Evolutionary conservation across 2,888 invertebrate genomes (phyloP), one percentile per base, ranked within the genome.

Genomic region (Buathra laborator): DNA sequence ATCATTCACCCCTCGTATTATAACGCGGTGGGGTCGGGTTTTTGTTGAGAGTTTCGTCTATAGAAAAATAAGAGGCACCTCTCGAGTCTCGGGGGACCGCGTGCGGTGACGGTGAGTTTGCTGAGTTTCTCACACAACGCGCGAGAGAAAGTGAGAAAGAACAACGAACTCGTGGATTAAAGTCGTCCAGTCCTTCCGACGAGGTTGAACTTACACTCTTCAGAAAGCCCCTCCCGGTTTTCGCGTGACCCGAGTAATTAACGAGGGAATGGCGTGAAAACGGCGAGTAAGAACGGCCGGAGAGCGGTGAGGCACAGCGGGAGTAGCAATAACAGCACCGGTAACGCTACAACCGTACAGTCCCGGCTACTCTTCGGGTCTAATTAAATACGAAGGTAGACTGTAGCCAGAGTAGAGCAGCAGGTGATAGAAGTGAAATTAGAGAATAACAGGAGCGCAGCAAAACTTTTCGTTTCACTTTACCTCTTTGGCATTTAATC

Each of bases 201-300:
- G 62, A 82, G 70, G 75, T n/a, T 16, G 10, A 37, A 64, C 32
- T 29, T 24, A 48, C 48, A 16, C 62, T 43, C 64, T 74, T 59
- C 62, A 16, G 46, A 59, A 68, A n/a, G 79, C 51, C 81, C 48
- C 72, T 56, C 81, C 71, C 32, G 19, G 43, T 56, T 80, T 66
- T 87, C 66, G 87, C 87, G 86, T 88, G 87, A 87, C 85, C 46
- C 7, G 10, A 48, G 72, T 87, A 86, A 89, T 90, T 89, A 88
- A 83, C 81, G 84, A 85, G 83, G 64, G 86, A 83, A 87, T 89
- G 46, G 86, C 87, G 85, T 86, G 87, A 85, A 87, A 87, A 86
- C 74, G 77, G 51, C 78, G 70, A 85, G 81, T 66, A 46, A 71
- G 72, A 72, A 66, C 64, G 59, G 66, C 62, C 32, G 70, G 14